Base-by-base conservation (phyloP, 1,140 invertebrate species). In the Aphelenchoides fujianensis region DNA sequence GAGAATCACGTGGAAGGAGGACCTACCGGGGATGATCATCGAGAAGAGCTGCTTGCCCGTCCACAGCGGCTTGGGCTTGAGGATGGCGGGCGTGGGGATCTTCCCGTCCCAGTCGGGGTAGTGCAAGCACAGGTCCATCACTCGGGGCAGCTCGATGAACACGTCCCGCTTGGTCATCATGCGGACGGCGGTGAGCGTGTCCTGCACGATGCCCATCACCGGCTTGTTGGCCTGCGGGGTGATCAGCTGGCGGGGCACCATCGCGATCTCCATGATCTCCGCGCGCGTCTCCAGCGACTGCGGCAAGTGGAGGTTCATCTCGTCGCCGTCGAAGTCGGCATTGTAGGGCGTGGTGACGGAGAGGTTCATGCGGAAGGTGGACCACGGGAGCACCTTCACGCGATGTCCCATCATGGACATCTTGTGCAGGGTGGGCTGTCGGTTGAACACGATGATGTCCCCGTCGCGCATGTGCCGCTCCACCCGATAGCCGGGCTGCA, bases 371-470 rank as follows among this genome's bases (percentile, higher is more conserved):
- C 95, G 90, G 85, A 98, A 98, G 74, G 95, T 98, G 53, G 94
- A 97, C 95, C 95, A 97, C 0, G 95, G 94, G 54, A 98, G 85
- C 54, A 75, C 92, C 86, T 97, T 97, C 0, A 97, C 95, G 82
- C 93, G 90, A 86, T 99, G 97, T 76, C 96, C 96, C 97, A 99
- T 99, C 97, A 99, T 99, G 91, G 92, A 94, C 96, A 99, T 99
- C 88, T 99, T 99, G 86, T 99, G 97, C 0, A 99, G 89, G 1
- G 97, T 99, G 0, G 97, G 97, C 82, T 99, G 97, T 71, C 97
- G 91, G 87, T 99, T 99, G 88, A 99, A 99, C 74, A 99, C 95
- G 34, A 99, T 93, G 48, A 97, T 88, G 87, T 99, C 97, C 72
- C 96, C 95, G 86, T 98, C 95, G 53, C 94, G 89, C 83, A 99